These are phyloP conservation scores for Pontoporia blainvillei DNA, from an alignment of 2,113 vertebrate species.

Conservation along the genomic window DNA sequence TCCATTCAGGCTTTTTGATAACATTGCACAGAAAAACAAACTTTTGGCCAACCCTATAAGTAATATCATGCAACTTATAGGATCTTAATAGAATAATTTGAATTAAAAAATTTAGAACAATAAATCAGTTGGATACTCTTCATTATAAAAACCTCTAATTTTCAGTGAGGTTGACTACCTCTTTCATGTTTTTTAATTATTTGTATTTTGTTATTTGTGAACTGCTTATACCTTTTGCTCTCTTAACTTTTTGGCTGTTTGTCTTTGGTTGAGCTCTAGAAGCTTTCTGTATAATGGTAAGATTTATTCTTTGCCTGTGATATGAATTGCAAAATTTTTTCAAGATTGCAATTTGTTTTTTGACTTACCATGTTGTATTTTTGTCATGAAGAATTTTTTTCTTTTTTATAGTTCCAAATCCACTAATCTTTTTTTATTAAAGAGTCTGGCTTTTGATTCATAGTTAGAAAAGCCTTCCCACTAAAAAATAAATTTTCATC, in stretches of 20 bases:
- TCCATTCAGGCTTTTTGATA: no score
- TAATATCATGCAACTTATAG: background rate
- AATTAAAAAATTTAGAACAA: constrained; percentile 34
- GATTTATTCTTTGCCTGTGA: background rate
- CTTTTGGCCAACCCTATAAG: background rate
- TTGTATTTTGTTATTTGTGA: background rate
- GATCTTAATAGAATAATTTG: constrained; percentile 19
- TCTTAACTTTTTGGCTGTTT: background rate
- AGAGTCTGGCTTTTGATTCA: background rate
- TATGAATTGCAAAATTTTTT: background rate
- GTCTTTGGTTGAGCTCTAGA: background rate
- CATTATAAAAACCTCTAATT: background rate
- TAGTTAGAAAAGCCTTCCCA: background rate
- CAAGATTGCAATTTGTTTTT: background rate
- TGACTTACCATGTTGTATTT: background rate
- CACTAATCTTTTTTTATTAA: background rate
- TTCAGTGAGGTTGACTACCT: background rate
- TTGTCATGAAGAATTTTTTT: background rate
- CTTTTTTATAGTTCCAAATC: background rate
- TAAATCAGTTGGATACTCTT: background rate
- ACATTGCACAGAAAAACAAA: no score
- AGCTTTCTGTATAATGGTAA: background rate
- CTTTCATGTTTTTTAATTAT: background rate
- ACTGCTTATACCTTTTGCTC: background rate
- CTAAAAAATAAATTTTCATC: background rate